Base-by-base conservation (phyloP, 2,797 vertebrate species). In the Champsocephalus gunnari region DNA sequence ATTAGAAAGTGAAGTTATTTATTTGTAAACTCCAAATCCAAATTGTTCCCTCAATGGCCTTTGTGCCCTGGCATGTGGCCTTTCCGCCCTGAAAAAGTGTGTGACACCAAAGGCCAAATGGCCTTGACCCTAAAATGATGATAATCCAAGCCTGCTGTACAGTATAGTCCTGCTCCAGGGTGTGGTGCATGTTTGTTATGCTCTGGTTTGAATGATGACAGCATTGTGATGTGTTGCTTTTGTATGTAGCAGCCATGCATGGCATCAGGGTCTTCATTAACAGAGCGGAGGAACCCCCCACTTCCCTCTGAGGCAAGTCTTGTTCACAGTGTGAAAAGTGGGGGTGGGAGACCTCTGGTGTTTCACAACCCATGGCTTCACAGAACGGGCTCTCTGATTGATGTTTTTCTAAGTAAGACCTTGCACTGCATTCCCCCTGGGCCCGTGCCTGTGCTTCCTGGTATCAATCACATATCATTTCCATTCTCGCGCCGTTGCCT, bases 401-500 rank as follows among this genome's bases (percentile, higher is more conserved):
- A 95, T 95, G 94, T 92, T 95, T 95, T 94, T 94, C 93, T 94
- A 95, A 95, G 93, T 91, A 92, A 95, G 94, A 94, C 93, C 94
- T 94, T 94, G 93, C 92, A 91, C 90, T 85, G 85, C 84, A 77
- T 89, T 84, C 84, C 88, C 90, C 87, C 79, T 70, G 86, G 90
- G 90, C 90, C 34, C 70, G 10, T 68, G 83, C 87, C 90, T 87
- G 66, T 87, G 88, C 88, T 93, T 94, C 91, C 93, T 92, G 91
- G 88, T 93, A 96, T 96, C 95, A 94, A 94, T 95, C 94, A 94
- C 85, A 73, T 79, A 91, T 95, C 94, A 95, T 94, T 95, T 95
- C 90, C 93, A 94, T 94, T 93, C 92, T 92, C 80, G 82, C 41
- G 43, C 88, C 75, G 66, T 90, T 51, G 87, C 86, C 90, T 92